Evolutionary conservation across 2,888 invertebrate genomes (phyloP), one percentile per base, ranked within the genome.

Genomic region (Fragum sueziense): DNA sequence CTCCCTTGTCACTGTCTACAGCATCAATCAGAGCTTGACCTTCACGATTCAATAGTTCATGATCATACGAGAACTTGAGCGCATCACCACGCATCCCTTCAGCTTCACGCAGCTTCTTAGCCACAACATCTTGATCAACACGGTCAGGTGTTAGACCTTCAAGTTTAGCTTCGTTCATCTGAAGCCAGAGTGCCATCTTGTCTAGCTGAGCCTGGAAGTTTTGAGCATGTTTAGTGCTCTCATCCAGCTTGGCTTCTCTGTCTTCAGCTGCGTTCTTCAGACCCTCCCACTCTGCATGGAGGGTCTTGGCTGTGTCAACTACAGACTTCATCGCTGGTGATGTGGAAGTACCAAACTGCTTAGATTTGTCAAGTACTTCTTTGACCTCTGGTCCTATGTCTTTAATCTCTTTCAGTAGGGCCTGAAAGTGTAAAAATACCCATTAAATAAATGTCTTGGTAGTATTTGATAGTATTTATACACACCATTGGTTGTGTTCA

Each of bases 1-100:
- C 95, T 67, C 98, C 97, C 91, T 98, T 97, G 91, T 98, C 98
- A 70, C 96, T 95, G 91, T 98, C 98, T 87, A 98, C 98, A 65
- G 97, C 95, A 0, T 96, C 95, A 70, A 98, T 95, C 94, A 98
- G 97, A 0, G 97, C 96, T 89, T 98, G 97, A 0, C 98, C 98
- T 2, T 89, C 90, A 27, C 83, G 78, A 70, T 90, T 91, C 80
- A 92, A 81, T 25, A 81, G 97, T 90, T 98, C 98, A 89, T 96
- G 98, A 93, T 98, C 98, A 14, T 97, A 97, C 20, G 97, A 97
- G 90, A 97, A 97, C 93, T 97, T 97, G 96, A 97, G 97, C 0
- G 98, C 96, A 89, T 98, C 98, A 90, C 97, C 98, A 88, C 98
- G 95, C 94, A 98, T 96, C 68, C 95, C 87, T 90, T 97, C 97